Conservation (phyloP, 2,888 invertebrate species). For the Apamea crenata region DNA sequence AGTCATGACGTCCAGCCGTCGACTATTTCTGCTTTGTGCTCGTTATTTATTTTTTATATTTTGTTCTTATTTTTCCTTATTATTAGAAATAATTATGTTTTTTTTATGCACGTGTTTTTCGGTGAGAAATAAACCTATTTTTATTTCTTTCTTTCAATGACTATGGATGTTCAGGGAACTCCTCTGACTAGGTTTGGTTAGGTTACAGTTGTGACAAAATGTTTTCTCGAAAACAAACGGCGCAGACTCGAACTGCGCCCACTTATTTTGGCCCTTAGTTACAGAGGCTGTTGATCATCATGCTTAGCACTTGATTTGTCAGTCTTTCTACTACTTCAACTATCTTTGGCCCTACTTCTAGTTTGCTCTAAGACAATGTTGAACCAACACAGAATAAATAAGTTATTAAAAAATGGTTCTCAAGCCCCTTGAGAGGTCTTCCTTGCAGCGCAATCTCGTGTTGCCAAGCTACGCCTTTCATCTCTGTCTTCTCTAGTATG, state of each 20-base stretch:
- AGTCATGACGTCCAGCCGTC: no score
- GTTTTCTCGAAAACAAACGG: background rate
- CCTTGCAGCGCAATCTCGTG: background rate
- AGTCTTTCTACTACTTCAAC: no score
- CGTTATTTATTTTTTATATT: no score
- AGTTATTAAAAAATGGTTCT: constrained; percentile 7
- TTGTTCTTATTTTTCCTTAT: no score
- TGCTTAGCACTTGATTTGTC: background rate
- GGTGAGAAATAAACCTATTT: no score
- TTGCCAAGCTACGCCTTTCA: constrained; percentile 21
- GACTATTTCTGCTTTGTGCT: no score
- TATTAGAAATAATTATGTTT: no score
- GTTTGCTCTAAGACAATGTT: background rate
- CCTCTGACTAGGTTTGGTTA: background rate
- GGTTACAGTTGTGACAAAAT: background rate
- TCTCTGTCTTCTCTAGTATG: background rate
- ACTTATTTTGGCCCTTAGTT: background rate
- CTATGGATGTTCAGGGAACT: no score
- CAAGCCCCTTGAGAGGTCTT: constrained; percentile 7
- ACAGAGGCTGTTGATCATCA: background rate
- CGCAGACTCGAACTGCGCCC: no score
- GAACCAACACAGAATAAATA: background rate
- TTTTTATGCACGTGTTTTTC: no score
- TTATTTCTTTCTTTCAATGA: background rate
- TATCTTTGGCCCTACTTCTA: background rate